phyloP scores from a whole-genome alignment of 2,113 vertebrate species.

The Brienomyrus brachyistius region DNA sequence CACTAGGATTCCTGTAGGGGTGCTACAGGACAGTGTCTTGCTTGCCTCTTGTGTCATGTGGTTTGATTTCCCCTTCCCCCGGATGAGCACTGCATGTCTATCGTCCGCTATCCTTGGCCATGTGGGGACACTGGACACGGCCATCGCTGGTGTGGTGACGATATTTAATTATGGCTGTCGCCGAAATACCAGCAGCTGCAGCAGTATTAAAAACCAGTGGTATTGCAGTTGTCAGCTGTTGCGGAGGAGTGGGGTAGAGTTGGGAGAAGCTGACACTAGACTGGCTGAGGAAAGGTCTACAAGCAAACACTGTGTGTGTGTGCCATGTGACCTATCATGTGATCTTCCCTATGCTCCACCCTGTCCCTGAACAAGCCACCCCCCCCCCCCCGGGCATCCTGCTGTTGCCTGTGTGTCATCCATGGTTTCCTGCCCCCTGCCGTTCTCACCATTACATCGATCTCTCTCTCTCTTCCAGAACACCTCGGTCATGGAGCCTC shows the following conservation, averaged over 20 bases:
- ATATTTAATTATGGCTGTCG: neutral
- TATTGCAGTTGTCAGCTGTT: neutral
- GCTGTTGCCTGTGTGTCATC: slow-evolving; percentile 22
- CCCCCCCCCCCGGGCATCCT: neutral
- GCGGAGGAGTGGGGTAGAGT: neutral
- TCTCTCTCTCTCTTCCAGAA: slow-evolving; percentile 56
- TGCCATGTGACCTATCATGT: neutral
- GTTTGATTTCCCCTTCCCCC: neutral
- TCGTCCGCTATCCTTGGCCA: neutral
- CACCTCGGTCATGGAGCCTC: slow-evolving; percentile 92
- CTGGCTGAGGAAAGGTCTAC: slow-evolving; percentile 10
- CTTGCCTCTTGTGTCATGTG: neutral
- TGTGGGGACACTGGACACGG: neutral
- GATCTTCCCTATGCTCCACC: neutral
- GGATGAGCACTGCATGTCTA: neutral
- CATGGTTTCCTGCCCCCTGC: neutral
- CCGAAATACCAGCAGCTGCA: neutral
- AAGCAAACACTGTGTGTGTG: neutral
- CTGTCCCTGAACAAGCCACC: neutral
- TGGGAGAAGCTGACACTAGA: neutral
- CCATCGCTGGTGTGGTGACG: neutral
- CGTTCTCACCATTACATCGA: neutral
- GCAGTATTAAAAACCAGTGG: neutral
- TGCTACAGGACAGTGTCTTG: neutral
- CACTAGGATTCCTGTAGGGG: neutral